These are phyloP conservation scores for Anastrepha ludens DNA, from an alignment of 1,140 invertebrate genomes.

Conservation along the genomic window DNA sequence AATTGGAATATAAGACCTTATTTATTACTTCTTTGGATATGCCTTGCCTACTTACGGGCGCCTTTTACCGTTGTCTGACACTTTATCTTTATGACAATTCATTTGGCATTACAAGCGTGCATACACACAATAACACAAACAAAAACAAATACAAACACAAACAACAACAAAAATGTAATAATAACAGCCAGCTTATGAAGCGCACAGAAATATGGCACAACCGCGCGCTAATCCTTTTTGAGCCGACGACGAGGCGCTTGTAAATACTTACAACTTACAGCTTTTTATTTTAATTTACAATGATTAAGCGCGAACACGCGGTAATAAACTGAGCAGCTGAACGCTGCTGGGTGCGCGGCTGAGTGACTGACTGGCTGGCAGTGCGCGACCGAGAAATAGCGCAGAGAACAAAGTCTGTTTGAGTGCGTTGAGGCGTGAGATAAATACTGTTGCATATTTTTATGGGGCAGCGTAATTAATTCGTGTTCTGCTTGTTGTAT, in stretches of 20 bases:
- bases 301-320: constrained; percentile 24
- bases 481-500: neutral
- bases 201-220: constrained; percentile 6
- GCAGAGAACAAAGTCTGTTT: neutral
- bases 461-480: constrained; percentile 13
- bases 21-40: constrained; percentile 9
- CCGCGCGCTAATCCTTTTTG: constrained; percentile 47
- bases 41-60: constrained; percentile 39
- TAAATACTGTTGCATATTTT: constrained; percentile 36
- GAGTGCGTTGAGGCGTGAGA: neutral
- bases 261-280: constrained; percentile 43
- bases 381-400: neutral
- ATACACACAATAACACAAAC: neutral
- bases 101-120: neutral
- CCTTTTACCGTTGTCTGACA: neutral
- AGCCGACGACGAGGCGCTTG: constrained; percentile 25
- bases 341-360: neutral
- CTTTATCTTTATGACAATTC: constrained; percentile 27
- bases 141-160: neutral
- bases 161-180: neutral
- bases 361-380: neutral
- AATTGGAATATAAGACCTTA: neutral
- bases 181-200: neutral
- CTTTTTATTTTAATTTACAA: constrained; percentile 41
- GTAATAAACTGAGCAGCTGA: neutral